These are phyloP conservation scores for Tortrix viridana DNA, from an alignment of 2,888 invertebrate species.

Conservation along the genomic window DNA sequence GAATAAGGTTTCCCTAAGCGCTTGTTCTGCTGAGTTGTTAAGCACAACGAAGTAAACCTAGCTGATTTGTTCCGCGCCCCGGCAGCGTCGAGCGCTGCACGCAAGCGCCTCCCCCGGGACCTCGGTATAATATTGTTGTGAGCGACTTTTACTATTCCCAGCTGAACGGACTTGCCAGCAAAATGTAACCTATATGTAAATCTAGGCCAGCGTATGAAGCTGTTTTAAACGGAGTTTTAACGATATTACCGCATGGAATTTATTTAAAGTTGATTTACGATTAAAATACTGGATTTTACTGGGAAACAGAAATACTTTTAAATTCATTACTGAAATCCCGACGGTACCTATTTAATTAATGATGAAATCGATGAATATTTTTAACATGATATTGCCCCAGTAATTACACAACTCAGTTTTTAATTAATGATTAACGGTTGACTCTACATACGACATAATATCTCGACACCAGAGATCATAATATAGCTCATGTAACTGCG, in stretches of 20 bases:
- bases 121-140: constrained; percentile 14
- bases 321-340: too few species aligned
- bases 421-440: too few species aligned
- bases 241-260: not conserved
- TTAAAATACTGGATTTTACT: not conserved
- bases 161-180: constrained; percentile 8
- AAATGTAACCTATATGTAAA: constrained; percentile 24
- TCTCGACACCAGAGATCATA: too few species aligned
- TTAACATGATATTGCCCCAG: too few species aligned
- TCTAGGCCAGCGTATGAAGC: constrained; percentile 18
- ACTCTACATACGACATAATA: too few species aligned
- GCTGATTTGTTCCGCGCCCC: constrained; percentile 13
- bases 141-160: constrained; percentile 22
- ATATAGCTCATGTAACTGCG: too few species aligned
- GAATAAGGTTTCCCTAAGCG: constrained; percentile 13
- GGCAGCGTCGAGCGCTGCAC: constrained; percentile 11
- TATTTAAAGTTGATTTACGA: not conserved
- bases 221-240: constrained; percentile 9
- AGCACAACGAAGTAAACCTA: not conserved
- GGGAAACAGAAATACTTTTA: too few species aligned
- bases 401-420: too few species aligned
- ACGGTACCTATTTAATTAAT: too few species aligned
- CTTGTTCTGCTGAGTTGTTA: constrained; percentile 20
- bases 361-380: too few species aligned
- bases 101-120: constrained; percentile 12